Conservation (phyloP, 2,797 vertebrate genomes). For the Capromys pilorides region DNA sequence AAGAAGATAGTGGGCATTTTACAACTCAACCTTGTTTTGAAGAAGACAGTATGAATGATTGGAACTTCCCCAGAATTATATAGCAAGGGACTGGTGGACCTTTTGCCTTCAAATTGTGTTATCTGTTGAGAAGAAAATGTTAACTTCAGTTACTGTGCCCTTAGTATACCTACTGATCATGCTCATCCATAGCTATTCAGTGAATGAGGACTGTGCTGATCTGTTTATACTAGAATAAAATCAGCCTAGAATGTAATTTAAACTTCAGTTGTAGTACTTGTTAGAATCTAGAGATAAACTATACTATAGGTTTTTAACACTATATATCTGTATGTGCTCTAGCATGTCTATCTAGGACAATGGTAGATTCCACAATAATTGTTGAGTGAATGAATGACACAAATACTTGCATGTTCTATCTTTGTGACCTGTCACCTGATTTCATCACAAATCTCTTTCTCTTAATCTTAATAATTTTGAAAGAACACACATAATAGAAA, state of each 20-base stretch:
- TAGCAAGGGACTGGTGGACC: not conserved
- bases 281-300: not conserved
- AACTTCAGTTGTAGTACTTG: not conserved
- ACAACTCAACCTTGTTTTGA: not conserved
- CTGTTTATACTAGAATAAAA: slow-evolving; percentile 27
- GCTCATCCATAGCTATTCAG: not conserved
- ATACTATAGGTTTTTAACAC: not conserved
- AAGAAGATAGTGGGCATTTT: not conserved
- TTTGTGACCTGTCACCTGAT: slow-evolving; percentile 11
- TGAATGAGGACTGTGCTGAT: not conserved
- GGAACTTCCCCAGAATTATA: not conserved
- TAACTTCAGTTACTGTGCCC: not conserved
- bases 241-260: slow-evolving; percentile 11
- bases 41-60: not conserved
- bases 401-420: not conserved
- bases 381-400: slow-evolving; percentile 16
- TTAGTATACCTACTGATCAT: not conserved
- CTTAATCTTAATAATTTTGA: slow-evolving; percentile 3
- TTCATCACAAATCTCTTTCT: slow-evolving; percentile 20
- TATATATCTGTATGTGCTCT: not conserved
- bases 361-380: not conserved
- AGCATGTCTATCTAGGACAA: not conserved
- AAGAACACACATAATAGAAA: slow-evolving; percentile 13
- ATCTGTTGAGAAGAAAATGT: not conserved
- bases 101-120: slow-evolving; percentile 9